Evolutionary conservation across 2,888 invertebrate genomes (phyloP), one percentile per base, ranked within the genome.

Genomic region (Zhuqinia jingwanae): DNA sequence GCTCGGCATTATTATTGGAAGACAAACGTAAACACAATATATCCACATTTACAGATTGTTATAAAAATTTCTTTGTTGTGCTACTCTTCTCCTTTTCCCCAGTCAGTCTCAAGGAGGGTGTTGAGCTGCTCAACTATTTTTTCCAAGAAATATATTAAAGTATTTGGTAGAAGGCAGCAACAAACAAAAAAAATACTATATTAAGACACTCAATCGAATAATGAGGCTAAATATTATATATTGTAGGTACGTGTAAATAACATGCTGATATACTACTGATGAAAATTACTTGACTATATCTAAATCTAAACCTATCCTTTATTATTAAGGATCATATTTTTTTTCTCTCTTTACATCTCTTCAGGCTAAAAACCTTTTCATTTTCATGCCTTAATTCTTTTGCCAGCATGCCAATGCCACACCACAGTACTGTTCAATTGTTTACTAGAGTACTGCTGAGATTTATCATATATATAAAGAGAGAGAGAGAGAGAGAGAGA

Each of bases 171-270:
- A n/a, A n/a, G n/a, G n/a, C n/a, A n/a, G n/a, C n/a, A n/a, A n/a
- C n/a, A n/a, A n/a, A n/a, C 63, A n/a, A 17, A 36, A n/a, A 10
- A 36, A 76, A 11, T 53, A 83, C 83, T 83, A 76, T 76, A 83
- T 83, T 83, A 76, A 83, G 65, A 76, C 63, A 75, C 65, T 76
- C 15, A 70, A 83, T 83, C 75, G 63, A 82, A 82, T 82, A 82
- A 82, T 82, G 73, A 81, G 73, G 20, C 75, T 36, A 82, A 82
- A 82, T 73, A 56, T 56, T 68, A 25, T 70, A 20, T 58, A 58
- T 25, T 22, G 58, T 56, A 56, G 10, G 56, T 56, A 25, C 15
- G 13, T 25, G 27, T 3, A 17, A 13, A 22, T 15, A 5, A 15
- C 15, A 20, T 5, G 27, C 25, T 60, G n/a, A 13, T 2, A 60